A percentile compares a stretch with the other conserved stretches of the same genome.
Evolutionary conservation across 2,888 invertebrate genomes (phyloP).

Genomic region (Cosmia trapezina): DNA sequence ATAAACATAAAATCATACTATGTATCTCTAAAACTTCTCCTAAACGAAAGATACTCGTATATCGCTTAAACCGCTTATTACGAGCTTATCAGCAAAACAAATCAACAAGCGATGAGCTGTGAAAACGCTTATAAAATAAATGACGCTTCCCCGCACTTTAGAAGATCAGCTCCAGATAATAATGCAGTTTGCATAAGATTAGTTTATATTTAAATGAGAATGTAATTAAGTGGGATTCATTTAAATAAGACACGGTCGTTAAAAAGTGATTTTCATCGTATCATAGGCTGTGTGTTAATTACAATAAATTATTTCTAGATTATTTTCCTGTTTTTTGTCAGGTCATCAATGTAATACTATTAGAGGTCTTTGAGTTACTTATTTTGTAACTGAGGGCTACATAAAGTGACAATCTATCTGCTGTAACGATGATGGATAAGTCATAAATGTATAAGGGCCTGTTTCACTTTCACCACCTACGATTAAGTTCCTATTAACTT

Average conservation of each 20-base stretch:
- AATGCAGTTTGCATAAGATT: conserved; percentile 42
- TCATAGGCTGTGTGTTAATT: conserved; percentile 21
- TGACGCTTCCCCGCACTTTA: conserved; percentile 7
- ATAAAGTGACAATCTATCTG: neutral
- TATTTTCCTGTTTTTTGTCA: conserved; percentile 8
- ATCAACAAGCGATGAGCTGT: conserved; percentile 50
- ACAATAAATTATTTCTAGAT: neutral
- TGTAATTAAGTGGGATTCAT: conserved; percentile 34
- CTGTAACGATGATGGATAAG: neutral
- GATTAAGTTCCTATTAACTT: too few relatives aligned
- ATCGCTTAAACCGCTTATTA: conserved; percentile 45
- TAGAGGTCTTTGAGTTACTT: neutral
- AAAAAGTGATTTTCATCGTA: conserved; percentile 9
- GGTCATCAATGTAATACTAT: conserved; percentile 9
- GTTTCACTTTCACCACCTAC: too few relatives aligned
- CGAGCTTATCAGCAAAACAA: conserved; percentile 37
- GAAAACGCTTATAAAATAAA: conserved; percentile 28
- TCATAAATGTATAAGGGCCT: too few relatives aligned
- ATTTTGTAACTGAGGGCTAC: too few relatives aligned
- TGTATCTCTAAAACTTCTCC: conserved; percentile 10
- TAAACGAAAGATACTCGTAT: conserved; percentile 15
- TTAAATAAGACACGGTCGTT: conserved; percentile 36
- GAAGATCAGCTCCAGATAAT: conserved; percentile 34
- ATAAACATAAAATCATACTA: conserved; percentile 28
- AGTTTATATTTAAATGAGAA: conserved; percentile 34